Conservation (phyloP, 2,113 vertebrate genomes). For the Onychorhynchus coronatus region DNA sequence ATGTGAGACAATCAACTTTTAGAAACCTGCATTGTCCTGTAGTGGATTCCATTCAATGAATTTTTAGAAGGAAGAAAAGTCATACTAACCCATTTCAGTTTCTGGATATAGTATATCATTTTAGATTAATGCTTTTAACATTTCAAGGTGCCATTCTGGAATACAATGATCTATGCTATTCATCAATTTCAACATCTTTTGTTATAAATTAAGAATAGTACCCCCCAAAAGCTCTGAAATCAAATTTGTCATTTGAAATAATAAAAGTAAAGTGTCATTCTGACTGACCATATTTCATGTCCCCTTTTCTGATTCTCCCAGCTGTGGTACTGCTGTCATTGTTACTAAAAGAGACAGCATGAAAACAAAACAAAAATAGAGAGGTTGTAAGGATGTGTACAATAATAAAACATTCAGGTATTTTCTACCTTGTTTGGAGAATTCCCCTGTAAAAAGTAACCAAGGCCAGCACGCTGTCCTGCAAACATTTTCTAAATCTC, state of each 20-base stretch:
- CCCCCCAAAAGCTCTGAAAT: conserved; percentile 34
- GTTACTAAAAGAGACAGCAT: not conserved
- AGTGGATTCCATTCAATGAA: conserved; percentile 21
- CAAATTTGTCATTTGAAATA: conserved; percentile 47
- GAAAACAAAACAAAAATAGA: not conserved
- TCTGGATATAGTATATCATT: conserved; percentile 49
- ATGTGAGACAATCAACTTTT: conserved; percentile 63
- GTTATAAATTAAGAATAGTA: conserved; percentile 65
- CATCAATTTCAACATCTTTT: conserved; percentile 66
- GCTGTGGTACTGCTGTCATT: not conserved
- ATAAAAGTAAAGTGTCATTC: conserved; percentile 57
- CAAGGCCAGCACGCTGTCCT: not conserved
- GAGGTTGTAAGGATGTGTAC: not conserved
- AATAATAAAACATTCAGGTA: not conserved
- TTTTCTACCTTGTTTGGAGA: not conserved
- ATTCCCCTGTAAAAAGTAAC: not conserved
- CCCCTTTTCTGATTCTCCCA: not conserved
- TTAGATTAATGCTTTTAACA: conserved; percentile 71
- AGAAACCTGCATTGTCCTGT: conserved; percentile 43
- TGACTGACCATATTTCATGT: conserved; percentile 20
- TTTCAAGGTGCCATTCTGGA: conserved; percentile 70
- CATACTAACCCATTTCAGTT: conserved; percentile 53
- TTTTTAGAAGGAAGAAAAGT: conserved; percentile 33
- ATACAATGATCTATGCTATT: conserved; percentile 61
- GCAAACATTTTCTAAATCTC: not conserved